Evolutionary conservation across 2,888 invertebrate genomes (phyloP).

Genomic region (Leptinotarsa haldemani): DNA sequence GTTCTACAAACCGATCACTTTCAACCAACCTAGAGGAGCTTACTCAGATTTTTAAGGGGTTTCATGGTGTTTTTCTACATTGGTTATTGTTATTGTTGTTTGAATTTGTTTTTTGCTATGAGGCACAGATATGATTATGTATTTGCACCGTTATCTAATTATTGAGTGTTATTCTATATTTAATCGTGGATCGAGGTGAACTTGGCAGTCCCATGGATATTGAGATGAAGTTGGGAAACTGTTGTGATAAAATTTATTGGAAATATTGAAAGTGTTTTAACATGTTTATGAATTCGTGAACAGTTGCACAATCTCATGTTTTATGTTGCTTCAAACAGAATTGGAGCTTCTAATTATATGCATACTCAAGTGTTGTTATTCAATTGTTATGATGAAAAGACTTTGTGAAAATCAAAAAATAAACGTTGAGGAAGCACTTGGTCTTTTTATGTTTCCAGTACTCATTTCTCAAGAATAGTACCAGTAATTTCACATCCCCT

Average conservation of each 20-base stretch:
- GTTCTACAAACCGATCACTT: conserved; percentile 79
- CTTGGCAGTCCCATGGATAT: neutral
- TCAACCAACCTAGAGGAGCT: conserved; percentile 66
- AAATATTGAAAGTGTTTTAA: neutral
- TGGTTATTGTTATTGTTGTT: conserved; percentile 18
- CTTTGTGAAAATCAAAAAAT: conserved; percentile 15
- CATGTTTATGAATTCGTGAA: neutral
- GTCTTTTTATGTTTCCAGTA: neutral
- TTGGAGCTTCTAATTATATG: conserved; percentile 1
- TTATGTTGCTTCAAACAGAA: conserved; percentile 7
- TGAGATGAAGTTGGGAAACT: neutral
- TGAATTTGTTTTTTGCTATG: conserved; percentile 29
- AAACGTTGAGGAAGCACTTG: neutral
- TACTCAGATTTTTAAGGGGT: conserved; percentile 55
- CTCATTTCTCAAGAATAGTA: no score
- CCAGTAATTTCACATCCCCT: no score
- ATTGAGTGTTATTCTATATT: conserved; percentile 3
- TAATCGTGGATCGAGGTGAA: neutral
- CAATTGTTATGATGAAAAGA: conserved; percentile 12
- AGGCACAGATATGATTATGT: conserved; percentile 26
- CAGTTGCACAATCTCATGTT: conserved; percentile 13
- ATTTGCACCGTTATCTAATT: conserved; percentile 19
- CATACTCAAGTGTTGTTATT: conserved; percentile 14
- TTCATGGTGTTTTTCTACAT: conserved; percentile 6
- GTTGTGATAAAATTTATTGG: conserved; percentile 6